A percentile compares a stretch with the other conserved stretches of the same genome.
phyloP scores from a whole-genome alignment of 2,113 vertebrate species.

The Pimephales promelas region DNA sequence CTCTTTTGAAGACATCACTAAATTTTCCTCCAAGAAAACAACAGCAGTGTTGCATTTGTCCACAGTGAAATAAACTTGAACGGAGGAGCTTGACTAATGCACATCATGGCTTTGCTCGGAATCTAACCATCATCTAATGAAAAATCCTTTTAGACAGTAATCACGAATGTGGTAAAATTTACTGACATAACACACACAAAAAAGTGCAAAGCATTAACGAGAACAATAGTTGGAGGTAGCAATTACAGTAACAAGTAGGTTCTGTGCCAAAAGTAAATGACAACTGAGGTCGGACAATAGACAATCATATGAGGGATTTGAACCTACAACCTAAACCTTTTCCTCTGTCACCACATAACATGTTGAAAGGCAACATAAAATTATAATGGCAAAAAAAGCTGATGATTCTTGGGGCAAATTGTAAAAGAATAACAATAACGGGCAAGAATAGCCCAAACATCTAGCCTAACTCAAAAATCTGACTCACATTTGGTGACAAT shows the following conservation, averaged over 20 bases:
- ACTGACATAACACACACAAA: not conserved
- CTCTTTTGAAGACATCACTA: not conserved
- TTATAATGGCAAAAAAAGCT: not conserved
- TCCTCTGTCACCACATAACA: too few relatives aligned
- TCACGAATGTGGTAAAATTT: not conserved
- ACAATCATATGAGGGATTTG: not conserved
- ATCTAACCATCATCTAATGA: not conserved
- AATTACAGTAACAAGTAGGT: not conserved
- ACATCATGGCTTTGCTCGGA: not conserved
- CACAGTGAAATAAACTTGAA: not conserved
- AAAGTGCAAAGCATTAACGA: not conserved
- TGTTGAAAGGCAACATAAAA: too few relatives aligned
- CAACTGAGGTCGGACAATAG: not conserved
- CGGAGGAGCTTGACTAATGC: not conserved
- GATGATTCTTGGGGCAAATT: not conserved
- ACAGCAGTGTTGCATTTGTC: not conserved
- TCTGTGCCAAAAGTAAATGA: not conserved
- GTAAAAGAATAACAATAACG: too few relatives aligned
- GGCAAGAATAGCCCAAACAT: not conserved
- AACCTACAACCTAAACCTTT: not conserved
- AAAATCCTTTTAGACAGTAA: not conserved
- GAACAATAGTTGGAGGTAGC: not conserved
- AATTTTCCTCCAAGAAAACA: not conserved
- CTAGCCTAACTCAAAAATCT: too few relatives aligned
- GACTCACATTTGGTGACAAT: not conserved